Evolutionary conservation across 2,888 invertebrate genomes (phyloP).

Genomic region (Byasa hedistus): DNA sequence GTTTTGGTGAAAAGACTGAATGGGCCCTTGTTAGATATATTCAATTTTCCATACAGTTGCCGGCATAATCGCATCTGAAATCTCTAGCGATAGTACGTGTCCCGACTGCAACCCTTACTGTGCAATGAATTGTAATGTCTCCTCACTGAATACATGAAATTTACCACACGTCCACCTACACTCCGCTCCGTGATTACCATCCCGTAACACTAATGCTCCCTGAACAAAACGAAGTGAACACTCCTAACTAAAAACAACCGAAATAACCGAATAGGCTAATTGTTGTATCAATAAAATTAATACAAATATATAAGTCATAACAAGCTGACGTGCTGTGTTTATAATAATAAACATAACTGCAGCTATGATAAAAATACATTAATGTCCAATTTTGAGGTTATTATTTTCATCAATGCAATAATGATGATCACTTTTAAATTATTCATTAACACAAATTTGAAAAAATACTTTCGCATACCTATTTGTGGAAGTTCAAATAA

Average conservation of each 20-base stretch:
- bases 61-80: conserved; percentile 6
- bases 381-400: too few relatives aligned
- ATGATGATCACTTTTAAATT: too few relatives aligned
- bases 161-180: neutral
- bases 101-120: conserved; percentile 1
- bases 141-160: neutral
- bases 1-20: neutral
- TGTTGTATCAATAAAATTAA: too few relatives aligned
- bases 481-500: too few relatives aligned
- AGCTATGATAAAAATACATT: too few relatives aligned
- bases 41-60: conserved; percentile 8
- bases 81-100: conserved; percentile 13
- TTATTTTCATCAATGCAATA: too few relatives aligned
- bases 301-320: too few relatives aligned
- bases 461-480: too few relatives aligned
- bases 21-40: conserved; percentile 1
- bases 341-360: too few relatives aligned
- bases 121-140: conserved; percentile 3
- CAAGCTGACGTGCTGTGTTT: too few relatives aligned
- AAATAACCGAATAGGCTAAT: too few relatives aligned
- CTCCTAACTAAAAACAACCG: neutral
- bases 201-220: neutral
- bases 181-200: neutral
- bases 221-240: neutral
- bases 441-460: too few relatives aligned